These are phyloP conservation scores for Leucophenga montana DNA, from an alignment of 2,888 invertebrate species.

Conservation along the genomic window DNA sequence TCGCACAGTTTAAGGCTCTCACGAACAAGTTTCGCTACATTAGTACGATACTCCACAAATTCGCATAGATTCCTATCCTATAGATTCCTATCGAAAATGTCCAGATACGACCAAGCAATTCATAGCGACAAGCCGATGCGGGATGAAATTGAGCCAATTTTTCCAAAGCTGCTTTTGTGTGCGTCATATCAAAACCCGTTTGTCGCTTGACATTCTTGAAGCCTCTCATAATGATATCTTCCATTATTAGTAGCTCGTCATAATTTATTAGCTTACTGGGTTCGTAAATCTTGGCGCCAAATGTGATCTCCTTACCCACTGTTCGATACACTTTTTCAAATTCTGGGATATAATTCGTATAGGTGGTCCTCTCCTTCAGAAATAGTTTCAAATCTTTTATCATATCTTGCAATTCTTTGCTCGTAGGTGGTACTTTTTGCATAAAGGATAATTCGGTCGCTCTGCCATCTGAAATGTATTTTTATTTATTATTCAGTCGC, in stretches of 20 bases:
- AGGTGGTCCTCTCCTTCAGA: conserved; percentile 65
- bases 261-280: conserved; percentile 26
- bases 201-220: conserved; percentile 57
- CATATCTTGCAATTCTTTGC: conserved; percentile 43
- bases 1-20: conserved; percentile 45
- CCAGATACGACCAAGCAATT: conserved; percentile 59
- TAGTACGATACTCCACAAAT: conserved; percentile 47
- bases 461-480: conserved; percentile 44
- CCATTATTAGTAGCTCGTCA: conserved; percentile 59
- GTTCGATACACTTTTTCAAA: conserved; percentile 59
- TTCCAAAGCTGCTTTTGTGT: conserved; percentile 67
- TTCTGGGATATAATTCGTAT: conserved; percentile 59
- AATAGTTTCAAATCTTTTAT: conserved; percentile 60
- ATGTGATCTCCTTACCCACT: conserved; percentile 47
- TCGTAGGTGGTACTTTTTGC: conserved; percentile 53
- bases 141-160: conserved; percentile 74
- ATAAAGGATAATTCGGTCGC: conserved; percentile 52
- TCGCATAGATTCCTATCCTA: conserved; percentile 52
- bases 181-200: conserved; percentile 69
- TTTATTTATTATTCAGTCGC: conserved; percentile 39
- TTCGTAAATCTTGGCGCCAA: conserved; percentile 57
- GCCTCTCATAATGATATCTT: conserved; percentile 57
- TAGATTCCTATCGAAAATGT: conserved; percentile 53
- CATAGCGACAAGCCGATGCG: conserved; percentile 72
- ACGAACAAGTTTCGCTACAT: conserved; percentile 41